phyloP scores from a whole-genome alignment of 1,140 invertebrate species.

The Aphelenchoides avenae region DNA sequence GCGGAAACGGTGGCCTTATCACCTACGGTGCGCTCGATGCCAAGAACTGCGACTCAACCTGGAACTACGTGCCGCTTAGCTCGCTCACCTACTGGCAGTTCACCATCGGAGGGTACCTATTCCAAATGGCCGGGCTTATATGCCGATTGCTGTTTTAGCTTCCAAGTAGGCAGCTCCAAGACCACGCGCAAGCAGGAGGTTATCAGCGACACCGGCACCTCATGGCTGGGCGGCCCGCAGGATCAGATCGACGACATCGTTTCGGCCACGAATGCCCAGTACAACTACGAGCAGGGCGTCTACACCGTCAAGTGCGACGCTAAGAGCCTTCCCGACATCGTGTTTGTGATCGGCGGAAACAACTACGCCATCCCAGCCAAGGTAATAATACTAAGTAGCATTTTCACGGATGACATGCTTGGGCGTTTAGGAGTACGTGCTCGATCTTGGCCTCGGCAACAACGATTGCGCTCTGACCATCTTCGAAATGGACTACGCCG shows the following conservation, averaged over 20 bases:
- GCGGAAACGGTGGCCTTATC: conserved; percentile 24
- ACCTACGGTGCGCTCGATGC: conserved; percentile 25
- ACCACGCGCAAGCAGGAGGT: background rate
- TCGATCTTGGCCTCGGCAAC: conserved; percentile 19
- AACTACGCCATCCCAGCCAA: conserved; percentile 11
- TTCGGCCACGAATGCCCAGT: conserved; percentile 7
- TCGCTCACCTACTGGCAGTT: conserved; percentile 27
- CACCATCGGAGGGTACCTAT: conserved; percentile 1
- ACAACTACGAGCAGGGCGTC: conserved; percentile 9
- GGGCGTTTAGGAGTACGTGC: background rate
- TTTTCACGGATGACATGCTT: conserved; percentile 18
- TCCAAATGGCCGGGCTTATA: background rate
- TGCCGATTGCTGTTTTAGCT: background rate
- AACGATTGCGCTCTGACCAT: conserved; percentile 30
- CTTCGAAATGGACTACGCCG: background rate
- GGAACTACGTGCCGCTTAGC: conserved; percentile 22
- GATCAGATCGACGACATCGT: conserved; percentile 12
- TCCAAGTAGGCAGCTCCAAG: conserved; percentile 13
- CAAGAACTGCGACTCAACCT: conserved; percentile 19
- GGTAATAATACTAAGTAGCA: conserved; percentile 28
- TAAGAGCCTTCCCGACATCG: conserved; percentile 4
- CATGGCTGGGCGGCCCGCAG: conserved; percentile 12
- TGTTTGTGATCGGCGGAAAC: conserved; percentile 10
- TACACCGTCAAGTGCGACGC: conserved; percentile 13
- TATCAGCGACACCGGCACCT: conserved; percentile 29